A percentile compares a stretch with the other conserved stretches of the same genome.
These are phyloP conservation scores for Tiliacea citrago DNA, from an alignment of 2,888 invertebrate species.

Conservation along the genomic window DNA sequence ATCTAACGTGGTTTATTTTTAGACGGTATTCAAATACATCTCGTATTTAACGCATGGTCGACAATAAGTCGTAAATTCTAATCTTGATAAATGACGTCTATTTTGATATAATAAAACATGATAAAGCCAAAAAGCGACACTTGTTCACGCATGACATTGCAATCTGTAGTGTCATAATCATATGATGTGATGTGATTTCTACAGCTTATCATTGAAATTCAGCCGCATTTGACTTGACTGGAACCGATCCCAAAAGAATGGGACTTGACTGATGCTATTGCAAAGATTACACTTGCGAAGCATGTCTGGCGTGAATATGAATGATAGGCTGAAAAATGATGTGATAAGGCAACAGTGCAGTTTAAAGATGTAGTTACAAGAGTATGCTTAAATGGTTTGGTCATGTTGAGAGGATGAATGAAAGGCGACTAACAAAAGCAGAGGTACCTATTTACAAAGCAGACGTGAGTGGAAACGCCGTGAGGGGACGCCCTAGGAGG, in stretches of 20 bases:
- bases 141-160: neutral
- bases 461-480: too few relatives aligned
- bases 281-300: neutral
- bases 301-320: too few relatives aligned
- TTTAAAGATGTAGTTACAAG: too few relatives aligned
- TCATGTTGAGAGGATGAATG: too few relatives aligned
- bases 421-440: too few relatives aligned
- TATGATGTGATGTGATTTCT: neutral
- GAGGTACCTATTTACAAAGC: too few relatives aligned
- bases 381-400: too few relatives aligned
- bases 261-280: neutral
- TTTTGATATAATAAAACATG: slow-evolving; percentile 34
- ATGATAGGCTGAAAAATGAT: too few relatives aligned
- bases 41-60: slow-evolving; percentile 37
- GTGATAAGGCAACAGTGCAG: too few relatives aligned
- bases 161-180: too few relatives aligned
- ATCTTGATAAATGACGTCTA: slow-evolving; percentile 38
- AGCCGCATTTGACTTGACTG: neutral
- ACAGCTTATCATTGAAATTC: neutral
- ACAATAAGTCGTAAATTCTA: slow-evolving; percentile 47
- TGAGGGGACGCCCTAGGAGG: too few relatives aligned
- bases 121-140: slow-evolving; percentile 27
- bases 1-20: slow-evolving; percentile 33
- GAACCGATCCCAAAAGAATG: neutral
- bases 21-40: slow-evolving; percentile 42